Percentiles rank a stretch among this genome's conserved stretches.
Evolutionary conservation across 2,888 invertebrate species (phyloP).

Genomic region (Smittia sp.): DNA sequence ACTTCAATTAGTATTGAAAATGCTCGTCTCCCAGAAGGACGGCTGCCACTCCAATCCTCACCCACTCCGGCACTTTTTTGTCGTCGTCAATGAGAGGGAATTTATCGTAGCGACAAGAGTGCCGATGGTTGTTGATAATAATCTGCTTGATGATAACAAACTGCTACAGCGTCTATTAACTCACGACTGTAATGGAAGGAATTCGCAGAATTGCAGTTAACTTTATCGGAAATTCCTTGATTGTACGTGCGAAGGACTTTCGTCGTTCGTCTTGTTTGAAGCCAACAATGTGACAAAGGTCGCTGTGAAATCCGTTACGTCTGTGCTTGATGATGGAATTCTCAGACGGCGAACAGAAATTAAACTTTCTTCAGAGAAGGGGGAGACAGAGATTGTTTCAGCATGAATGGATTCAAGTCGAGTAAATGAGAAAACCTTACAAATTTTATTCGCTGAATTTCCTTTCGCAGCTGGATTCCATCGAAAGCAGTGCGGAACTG

Average conservation of each 20-base stretch:
- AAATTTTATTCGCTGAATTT: background rate
- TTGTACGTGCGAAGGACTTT: constrained; percentile 18
- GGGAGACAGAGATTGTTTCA: background rate
- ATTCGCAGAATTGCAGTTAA: constrained; percentile 30
- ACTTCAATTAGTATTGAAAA: constrained; percentile 31
- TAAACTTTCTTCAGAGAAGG: background rate
- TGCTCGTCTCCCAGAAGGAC: background rate
- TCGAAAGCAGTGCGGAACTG: too few relatives aligned
- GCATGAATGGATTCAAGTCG: background rate
- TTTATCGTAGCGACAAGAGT: background rate
- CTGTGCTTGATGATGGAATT: constrained; percentile 33
- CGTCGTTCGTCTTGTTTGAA: constrained; percentile 12
- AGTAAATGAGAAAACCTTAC: background rate
- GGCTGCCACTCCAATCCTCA: too few relatives aligned
- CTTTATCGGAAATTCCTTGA: constrained; percentile 7
- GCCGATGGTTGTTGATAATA: constrained; percentile 27
- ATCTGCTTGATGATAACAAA: constrained; percentile 33
- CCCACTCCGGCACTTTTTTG: background rate
- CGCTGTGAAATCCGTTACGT: constrained; percentile 34
- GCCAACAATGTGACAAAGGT: background rate
- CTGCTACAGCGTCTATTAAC: constrained; percentile 25
- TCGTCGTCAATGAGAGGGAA: background rate
- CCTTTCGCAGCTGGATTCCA: background rate
- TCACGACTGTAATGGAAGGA: constrained; percentile 25
- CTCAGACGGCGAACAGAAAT: constrained; percentile 24